Conservation (phyloP, 2,113 vertebrate genomes). For the Corvus cornix region DNA sequence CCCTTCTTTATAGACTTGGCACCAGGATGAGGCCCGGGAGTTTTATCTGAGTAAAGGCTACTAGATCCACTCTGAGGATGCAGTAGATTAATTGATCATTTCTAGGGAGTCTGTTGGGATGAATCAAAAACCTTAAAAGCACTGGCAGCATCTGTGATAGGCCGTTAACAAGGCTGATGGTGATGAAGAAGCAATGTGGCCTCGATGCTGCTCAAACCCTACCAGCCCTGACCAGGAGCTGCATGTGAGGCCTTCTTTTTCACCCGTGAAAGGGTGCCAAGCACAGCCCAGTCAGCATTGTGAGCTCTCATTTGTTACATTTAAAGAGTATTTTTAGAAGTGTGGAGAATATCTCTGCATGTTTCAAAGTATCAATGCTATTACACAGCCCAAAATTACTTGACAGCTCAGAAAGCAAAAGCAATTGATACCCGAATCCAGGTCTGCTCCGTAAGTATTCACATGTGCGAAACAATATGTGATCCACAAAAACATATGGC, state of each 20-base stretch:
- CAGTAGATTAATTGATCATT: not conserved
- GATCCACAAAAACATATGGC: conserved; percentile 41
- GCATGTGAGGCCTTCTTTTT: not conserved
- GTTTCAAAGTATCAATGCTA: not conserved
- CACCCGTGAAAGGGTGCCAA: not conserved
- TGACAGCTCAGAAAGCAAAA: conserved; percentile 19
- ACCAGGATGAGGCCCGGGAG: not conserved
- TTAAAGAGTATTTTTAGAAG: not conserved
- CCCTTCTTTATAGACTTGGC: not conserved
- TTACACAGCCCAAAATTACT: not conserved
- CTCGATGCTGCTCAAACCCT: not conserved
- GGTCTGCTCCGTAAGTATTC: not conserved
- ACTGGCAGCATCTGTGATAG: not conserved
- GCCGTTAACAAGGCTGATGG: not conserved
- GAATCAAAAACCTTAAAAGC: not conserved
- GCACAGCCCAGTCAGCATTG: not conserved
- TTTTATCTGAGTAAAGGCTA: not conserved
- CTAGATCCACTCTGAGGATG: not conserved
- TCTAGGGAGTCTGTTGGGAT: not conserved
- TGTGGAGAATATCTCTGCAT: not conserved
- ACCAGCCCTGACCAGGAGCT: not conserved
- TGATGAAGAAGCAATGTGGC: not conserved
- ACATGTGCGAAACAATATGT: conserved; percentile 36
- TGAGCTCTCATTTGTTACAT: not conserved
- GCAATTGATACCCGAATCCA: not conserved